These are phyloP conservation scores for Solenopsis fugax DNA, from an alignment of 1,140 invertebrate genomes.

Conservation along the genomic window DNA sequence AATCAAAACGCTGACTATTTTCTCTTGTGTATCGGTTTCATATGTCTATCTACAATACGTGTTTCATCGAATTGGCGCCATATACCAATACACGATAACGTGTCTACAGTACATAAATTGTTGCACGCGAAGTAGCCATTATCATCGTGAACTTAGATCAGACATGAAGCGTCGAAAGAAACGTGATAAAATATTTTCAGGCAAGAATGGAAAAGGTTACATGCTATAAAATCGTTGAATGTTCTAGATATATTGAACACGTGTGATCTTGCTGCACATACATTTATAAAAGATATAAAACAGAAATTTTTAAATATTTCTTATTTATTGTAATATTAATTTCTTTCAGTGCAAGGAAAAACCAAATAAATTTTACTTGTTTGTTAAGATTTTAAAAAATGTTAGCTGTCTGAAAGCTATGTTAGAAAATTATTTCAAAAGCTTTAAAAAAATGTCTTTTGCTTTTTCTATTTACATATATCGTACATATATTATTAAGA, in stretches of 20 bases:
- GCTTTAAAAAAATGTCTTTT: neutral
- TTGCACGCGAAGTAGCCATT: constrained; percentile 60
- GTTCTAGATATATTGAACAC: neutral
- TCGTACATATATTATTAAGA: neutral
- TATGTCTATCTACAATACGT: constrained; percentile 6
- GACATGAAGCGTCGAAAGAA: constrained; percentile 54
- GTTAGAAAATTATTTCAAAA: neutral
- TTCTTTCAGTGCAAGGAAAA: neutral
- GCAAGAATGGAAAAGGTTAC: constrained; percentile 42
- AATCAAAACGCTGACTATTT: neutral
- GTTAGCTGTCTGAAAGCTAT: neutral
- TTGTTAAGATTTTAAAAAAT: neutral
- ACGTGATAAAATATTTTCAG: constrained; percentile 52
- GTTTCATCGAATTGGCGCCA: constrained; percentile 40
- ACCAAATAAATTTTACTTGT: neutral
- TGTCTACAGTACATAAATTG: constrained; percentile 65
- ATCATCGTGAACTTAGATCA: constrained; percentile 48
- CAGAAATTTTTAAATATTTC: neutral
- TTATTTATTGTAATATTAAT: neutral
- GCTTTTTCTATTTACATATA: neutral
- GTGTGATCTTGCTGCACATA: neutral
- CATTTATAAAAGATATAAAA: neutral
- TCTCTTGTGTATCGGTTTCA: constrained; percentile 8
- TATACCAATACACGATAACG: constrained; percentile 65
- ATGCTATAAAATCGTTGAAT: constrained; percentile 35